Base-by-base conservation (phyloP, 2,113 vertebrate species). In the Peucedramus taeniatus region DNA sequence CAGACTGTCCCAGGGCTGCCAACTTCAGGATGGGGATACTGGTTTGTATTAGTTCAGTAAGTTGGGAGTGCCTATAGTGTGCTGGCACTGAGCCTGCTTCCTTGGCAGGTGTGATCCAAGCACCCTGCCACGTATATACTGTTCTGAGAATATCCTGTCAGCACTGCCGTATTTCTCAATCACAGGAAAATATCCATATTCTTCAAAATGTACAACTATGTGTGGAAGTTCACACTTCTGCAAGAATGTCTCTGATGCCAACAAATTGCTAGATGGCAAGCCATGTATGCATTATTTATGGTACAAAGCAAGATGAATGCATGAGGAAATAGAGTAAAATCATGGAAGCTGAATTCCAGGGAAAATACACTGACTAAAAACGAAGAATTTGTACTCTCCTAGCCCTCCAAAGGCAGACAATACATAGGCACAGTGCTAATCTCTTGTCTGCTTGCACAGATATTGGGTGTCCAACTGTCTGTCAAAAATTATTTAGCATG, bases 131-230 rank as follows among this genome's bases (percentile, higher is more conserved):
- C 69, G 37, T 45, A 39, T 80, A 63, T 10, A 6, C 35, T 44
- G 44, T 86, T 87, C 85, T 91, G 87, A 59, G 90, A 88, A 90
- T 89, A 89, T 83, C 40, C 30, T 65, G 57, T 77, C 81, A 80
- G 87, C 50, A 61, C 42, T 90, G 68, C n/a, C 79, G 37, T 87
- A 89, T 96, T 93, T 96, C 76, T 93, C 85, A 90, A 18, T 94
- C 93, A 90, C 30, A 63, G 20, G 28, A 47, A 93, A 94, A 94
- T 93, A 93, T 82, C 42, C 63, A 40, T 40, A 44, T 70, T 93
- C 64, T 83, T 56, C 64, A 90, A 96, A 96, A 83, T 70, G 79
- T 42, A 74, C 91, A 95, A 16, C 94, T 89, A 28, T 68, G 76
- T 80, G 61, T 93, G 83, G 76, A 95, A 96, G 64, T 80, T 96